Evolutionary conservation across 2,888 invertebrate species (phyloP).

Genomic region (Tromatobia lineatoria): DNA sequence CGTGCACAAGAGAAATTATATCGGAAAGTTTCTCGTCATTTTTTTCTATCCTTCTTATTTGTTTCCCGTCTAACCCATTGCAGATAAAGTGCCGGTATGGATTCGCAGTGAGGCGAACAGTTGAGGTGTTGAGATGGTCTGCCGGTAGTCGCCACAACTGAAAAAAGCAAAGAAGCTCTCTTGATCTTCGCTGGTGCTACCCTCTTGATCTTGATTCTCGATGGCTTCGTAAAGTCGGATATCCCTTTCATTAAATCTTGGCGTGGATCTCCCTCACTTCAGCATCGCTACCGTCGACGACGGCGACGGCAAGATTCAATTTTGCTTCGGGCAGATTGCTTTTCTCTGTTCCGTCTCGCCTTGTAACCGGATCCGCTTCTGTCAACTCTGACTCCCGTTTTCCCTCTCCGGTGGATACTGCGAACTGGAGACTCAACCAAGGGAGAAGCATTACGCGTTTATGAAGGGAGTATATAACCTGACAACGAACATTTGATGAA

Average conservation of each 20-base stretch:
- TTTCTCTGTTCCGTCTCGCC: constrained; percentile 80
- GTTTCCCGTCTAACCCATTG: constrained; percentile 49
- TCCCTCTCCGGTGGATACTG: constrained; percentile 36
- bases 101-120: constrained; percentile 35
- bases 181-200: constrained; percentile 73
- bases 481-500: constrained; percentile 7
- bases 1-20: constrained; percentile 42
- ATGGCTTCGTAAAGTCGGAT: constrained; percentile 69
- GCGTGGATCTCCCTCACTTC: constrained; percentile 65
- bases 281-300: constrained; percentile 45
- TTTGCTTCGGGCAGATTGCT: constrained; percentile 82
- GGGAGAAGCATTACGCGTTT: background rate
- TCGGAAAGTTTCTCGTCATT: constrained; percentile 31
- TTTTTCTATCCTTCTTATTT: constrained; percentile 49
- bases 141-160: background rate
- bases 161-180: constrained; percentile 62
- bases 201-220: constrained; percentile 72
- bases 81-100: constrained; percentile 22
- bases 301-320: constrained; percentile 80
- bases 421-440: background rate
- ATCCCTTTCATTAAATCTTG: constrained; percentile 79
- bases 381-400: constrained; percentile 71
- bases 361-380: constrained; percentile 82
- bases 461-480: background rate
- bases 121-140: constrained; percentile 4